Evolutionary conservation across 1,140 invertebrate species (phyloP).

Genomic region (Danaus plexippus): DNA sequence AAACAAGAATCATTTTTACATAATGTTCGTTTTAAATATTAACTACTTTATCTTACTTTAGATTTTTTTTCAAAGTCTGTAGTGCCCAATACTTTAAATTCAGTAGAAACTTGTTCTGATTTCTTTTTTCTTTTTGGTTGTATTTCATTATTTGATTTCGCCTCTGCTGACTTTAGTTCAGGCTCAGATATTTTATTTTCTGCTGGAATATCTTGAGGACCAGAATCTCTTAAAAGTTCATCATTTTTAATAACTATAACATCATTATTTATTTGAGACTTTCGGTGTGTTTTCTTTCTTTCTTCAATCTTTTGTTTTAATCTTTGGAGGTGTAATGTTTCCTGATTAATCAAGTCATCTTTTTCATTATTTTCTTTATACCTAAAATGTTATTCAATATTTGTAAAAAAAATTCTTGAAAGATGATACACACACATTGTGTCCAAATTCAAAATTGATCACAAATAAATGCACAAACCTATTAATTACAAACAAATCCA

Average conservation of each 20-base stretch:
- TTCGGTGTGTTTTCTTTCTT: constrained; percentile 52
- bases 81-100: constrained; percentile 71
- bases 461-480: constrained; percentile 39
- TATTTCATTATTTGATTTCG: constrained; percentile 14
- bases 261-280: constrained; percentile 13
- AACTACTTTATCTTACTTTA: constrained; percentile 34
- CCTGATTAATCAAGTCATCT: constrained; percentile 42
- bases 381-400: constrained; percentile 28
- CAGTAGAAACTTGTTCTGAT: constrained; percentile 24
- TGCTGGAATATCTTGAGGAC: too few species aligned
- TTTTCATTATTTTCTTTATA: constrained; percentile 63
- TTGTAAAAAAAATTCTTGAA: too few species aligned
- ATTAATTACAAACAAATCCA: constrained; percentile 72
- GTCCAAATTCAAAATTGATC: neutral
- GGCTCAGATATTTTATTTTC: too few species aligned
- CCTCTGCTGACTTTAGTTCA: constrained; percentile 1
- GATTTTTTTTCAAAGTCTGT: constrained; percentile 67
- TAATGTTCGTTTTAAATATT: neutral
- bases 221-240: constrained; percentile 17
- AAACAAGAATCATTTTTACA: constrained; percentile 8
- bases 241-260: constrained; percentile 14
- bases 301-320: constrained; percentile 74
- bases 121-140: constrained; percentile 16
- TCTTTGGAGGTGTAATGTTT: constrained; percentile 73
- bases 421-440: too few species aligned